A percentile compares a stretch with the other conserved stretches of the same genome.
Evolutionary conservation across 1,140 invertebrate species (phyloP).

Genomic region (Philopotamus ludificatus): DNA sequence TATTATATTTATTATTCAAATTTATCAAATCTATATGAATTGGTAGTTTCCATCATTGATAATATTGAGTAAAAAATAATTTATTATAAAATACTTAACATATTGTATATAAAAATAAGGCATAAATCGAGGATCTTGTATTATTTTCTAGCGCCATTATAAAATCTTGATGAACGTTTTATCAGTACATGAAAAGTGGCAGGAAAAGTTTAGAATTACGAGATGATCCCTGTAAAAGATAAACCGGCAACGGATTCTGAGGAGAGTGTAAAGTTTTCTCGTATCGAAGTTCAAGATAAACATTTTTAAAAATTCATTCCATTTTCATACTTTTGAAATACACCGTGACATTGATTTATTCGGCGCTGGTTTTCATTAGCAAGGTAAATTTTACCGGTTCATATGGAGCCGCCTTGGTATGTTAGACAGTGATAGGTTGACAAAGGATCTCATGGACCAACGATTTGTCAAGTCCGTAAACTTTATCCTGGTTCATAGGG

Average conservation of each 20-base stretch:
- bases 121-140: too few species aligned
- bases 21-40: too few species aligned
- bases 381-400: neutral
- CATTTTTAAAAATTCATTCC: too few species aligned
- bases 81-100: too few species aligned
- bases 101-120: too few species aligned
- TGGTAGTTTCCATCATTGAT: too few species aligned
- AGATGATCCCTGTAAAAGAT: neutral
- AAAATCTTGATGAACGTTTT: neutral
- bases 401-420: neutral
- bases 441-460: slow-evolving; percentile 7
- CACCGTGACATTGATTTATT: neutral
- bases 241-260: neutral
- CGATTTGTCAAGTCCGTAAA: slow-evolving; percentile 10
- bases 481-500: neutral
- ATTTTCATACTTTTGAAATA: neutral
- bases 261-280: neutral
- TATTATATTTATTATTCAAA: too few species aligned
- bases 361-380: neutral
- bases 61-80: too few species aligned
- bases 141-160: neutral
- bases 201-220: neutral
- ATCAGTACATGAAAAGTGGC: neutral
- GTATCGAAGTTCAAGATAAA: too few species aligned
- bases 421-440: slow-evolving; percentile 6